Evolutionary conservation across 2,113 vertebrate species (phyloP).

Genomic region (Neofelis nebulosa): DNA sequence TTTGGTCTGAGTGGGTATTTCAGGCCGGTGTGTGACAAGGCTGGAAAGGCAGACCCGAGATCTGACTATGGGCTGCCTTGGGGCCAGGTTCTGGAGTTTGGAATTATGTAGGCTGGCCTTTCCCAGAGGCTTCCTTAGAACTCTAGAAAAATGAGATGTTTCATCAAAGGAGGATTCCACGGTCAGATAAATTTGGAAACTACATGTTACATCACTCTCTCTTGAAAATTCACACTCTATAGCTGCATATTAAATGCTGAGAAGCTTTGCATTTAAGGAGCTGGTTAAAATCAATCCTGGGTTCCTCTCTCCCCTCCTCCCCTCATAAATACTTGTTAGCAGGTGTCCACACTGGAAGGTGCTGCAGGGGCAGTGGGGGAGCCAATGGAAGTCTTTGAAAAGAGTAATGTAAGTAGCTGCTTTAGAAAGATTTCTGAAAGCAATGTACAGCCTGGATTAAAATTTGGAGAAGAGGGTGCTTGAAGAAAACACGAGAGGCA

Average conservation of each 20-base stretch:
- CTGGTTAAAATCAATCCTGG: background rate
- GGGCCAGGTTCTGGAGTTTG: background rate
- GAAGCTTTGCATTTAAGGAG: background rate
- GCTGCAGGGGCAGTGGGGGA: background rate
- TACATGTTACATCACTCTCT: background rate
- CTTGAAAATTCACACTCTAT: background rate
- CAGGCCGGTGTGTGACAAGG: background rate
- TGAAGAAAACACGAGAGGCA: background rate
- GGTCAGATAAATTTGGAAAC: background rate
- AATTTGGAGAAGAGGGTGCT: background rate
- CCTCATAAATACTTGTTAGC: background rate
- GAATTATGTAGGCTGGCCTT: background rate
- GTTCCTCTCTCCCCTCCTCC: background rate
- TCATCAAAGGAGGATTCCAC: background rate
- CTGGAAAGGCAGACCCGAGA: background rate
- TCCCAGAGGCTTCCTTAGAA: background rate
- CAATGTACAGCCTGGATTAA: background rate
- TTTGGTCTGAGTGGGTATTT: background rate
- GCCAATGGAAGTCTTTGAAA: background rate
- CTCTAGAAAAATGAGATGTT: background rate
- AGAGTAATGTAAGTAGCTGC: background rate
- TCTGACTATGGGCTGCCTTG: background rate
- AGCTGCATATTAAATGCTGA: background rate
- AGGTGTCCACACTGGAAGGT: background rate
- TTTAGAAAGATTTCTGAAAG: background rate